Evolutionary conservation across 2,888 invertebrate genomes (phyloP), one percentile per base, ranked within the genome.

Genomic region (Venustoraphidia nigricollis): DNA sequence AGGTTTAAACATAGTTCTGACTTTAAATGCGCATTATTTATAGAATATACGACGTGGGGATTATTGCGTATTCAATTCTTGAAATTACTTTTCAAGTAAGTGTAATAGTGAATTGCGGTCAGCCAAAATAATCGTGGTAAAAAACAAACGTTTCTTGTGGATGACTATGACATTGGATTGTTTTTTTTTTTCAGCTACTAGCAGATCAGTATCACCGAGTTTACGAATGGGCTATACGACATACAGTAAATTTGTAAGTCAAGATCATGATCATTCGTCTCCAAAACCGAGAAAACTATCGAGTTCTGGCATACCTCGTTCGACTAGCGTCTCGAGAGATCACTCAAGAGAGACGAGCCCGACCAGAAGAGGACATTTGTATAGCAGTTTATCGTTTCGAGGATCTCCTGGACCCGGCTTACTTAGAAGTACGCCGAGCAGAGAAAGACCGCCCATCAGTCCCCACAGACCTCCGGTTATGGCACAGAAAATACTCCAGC

Each of bases 171-270:
- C 14, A 43, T 42, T 8, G 10, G 10, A 39, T 27, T 39, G 1
- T 44, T 10, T 41, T 47, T 47, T 51, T 49, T 51, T 61, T 65
- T 34, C 69, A 92, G 92, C 96, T 8, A 88, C 90, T 44, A 94
- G 94, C 56, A 76, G 96, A 39, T 93, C 93, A 5, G 90, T 90
- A 46, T 95, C 95, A 1, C 95, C 96, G 0, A 89, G 92, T 49
- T 89, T 93, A 1, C 80, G 91, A 52, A 67, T 84, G 54, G 79
- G 81, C 49, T 87, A 87, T 60, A 73, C 79, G 49, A 83, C 80
- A 17, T 79, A 79, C 57, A 67, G 71, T 54, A 67, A 76, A 46
- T 48, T 54, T 61, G 34, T 11, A 41, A 34, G n/a, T n/a, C 27
- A 10, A 13, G 52, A 53, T 17, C 34, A 34, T 27, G 44, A 46